These are phyloP conservation scores for Noctua janthina DNA, from an alignment of 2,888 invertebrate species.

Conservation along the genomic window DNA sequence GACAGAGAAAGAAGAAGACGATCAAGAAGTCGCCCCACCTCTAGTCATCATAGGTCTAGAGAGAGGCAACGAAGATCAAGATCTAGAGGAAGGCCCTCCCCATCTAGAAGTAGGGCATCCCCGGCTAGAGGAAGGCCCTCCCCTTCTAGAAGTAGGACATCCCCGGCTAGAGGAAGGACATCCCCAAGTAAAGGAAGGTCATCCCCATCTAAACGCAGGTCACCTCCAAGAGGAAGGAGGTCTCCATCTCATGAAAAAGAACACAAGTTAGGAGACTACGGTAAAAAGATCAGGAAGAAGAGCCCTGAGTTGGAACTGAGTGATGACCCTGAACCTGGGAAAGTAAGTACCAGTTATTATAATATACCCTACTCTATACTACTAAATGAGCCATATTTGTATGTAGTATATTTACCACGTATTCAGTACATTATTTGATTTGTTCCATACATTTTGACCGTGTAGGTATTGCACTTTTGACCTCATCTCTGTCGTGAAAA, in stretches of 20 bases:
- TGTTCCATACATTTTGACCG: no score
- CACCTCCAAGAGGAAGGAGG: conserved; percentile 71
- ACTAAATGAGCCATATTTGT: no score
- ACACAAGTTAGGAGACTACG: conserved; percentile 77
- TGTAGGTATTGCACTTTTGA: no score
- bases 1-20: conserved; percentile 75
- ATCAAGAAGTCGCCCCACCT: conserved; percentile 70
- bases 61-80: conserved; percentile 70
- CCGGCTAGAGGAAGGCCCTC: conserved; percentile 75
- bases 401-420: no score
- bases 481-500: no score
- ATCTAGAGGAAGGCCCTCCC: conserved; percentile 74
- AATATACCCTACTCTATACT: background rate
- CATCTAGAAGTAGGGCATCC: conserved; percentile 74
- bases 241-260: conserved; percentile 74
- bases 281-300: conserved; percentile 78
- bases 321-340: conserved; percentile 94
- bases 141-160: conserved; percentile 73
- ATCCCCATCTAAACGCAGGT: conserved; percentile 73
- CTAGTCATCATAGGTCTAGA: conserved; percentile 53
- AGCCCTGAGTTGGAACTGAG: conserved; percentile 91
- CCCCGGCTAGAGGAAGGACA: conserved; percentile 73
- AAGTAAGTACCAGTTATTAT: conserved; percentile 81
- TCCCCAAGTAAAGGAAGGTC: conserved; percentile 73
- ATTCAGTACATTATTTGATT: no score